These are phyloP conservation scores for Emydura subglobosa DNA, from an alignment of 2,113 vertebrate genomes.

Conservation along the genomic window DNA sequence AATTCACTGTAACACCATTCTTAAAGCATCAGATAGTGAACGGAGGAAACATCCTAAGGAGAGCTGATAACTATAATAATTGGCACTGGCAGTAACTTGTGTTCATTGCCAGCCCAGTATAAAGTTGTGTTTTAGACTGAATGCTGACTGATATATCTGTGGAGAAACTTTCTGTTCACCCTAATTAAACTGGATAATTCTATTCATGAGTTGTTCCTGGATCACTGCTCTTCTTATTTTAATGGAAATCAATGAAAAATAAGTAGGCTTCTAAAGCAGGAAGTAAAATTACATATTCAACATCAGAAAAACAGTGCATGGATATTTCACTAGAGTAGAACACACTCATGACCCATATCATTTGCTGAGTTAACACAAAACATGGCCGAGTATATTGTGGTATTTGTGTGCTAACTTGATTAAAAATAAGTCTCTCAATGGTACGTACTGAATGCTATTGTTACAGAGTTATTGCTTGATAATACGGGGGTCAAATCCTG, in stretches of 20 bases:
- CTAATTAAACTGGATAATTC: slow-evolving; percentile 82
- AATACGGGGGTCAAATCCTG: slow-evolving; percentile 21
- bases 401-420: background rate
- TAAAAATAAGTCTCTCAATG: slow-evolving; percentile 6
- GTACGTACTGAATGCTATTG: background rate
- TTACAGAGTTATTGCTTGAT: background rate
- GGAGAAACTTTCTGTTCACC: slow-evolving; percentile 69
- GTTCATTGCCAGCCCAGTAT: slow-evolving; percentile 7
- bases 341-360: background rate
- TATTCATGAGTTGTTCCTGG: slow-evolving; percentile 77
- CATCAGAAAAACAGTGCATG: slow-evolving; percentile 63
- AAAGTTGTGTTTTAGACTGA: slow-evolving; percentile 61
- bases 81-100: slow-evolving; percentile 33
- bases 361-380: background rate
- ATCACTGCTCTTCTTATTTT: slow-evolving; percentile 72
- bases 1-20: slow-evolving; percentile 18
- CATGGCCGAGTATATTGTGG: background rate
- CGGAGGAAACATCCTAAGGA: background rate
- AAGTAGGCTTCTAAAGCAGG: slow-evolving; percentile 54
- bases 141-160: slow-evolving; percentile 61
- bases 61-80: background rate
- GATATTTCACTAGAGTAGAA: slow-evolving; percentile 51
- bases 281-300: slow-evolving; percentile 74
- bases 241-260: slow-evolving; percentile 79
- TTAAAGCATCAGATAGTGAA: background rate